Evolutionary conservation across 35 echinoderm and acorn worm genomes (phyloP), one percentile per base, ranked within the genome.

Genomic region (Ptychodera flava): DNA sequence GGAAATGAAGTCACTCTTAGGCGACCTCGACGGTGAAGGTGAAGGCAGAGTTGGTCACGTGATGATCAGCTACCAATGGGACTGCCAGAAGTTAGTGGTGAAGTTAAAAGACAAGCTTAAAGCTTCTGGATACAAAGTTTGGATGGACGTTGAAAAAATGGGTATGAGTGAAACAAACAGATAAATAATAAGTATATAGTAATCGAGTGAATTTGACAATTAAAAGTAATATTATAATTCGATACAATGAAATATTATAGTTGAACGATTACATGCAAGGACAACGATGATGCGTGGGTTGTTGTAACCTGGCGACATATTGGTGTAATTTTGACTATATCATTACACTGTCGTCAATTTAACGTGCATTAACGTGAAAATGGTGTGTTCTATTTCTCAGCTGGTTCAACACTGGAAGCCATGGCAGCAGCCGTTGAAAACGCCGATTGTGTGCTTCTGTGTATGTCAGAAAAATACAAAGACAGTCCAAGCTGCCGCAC

Each of bases 31-130:
- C 6, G 22, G 45, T 64, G 22, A 64, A 12, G 45, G 45, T 22
- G 6, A 64, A 64, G 45, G 30, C n/a, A 78, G 35, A 64, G 22
- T 28, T 0, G 83, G 83, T 77, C 96, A 99, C 81, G 86, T 99
- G 32, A 99, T 99, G 96, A 93, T 99, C 32, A 99, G 96, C 86
- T 99, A 99, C 88, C 96, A 99, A 53, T 99, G 96, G 96, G 96
- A 94, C 76, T 77, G 86, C 16, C 96, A 99, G 81, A 77, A 90
- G 35, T 85, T 85, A 31, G 92, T 99, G 87, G 81, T 94, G 30
- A 52, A 64, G 37, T 16, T 99, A 29, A 94, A 90, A 37, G 93
- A 99, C 38, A 34, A 38, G 15, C 85, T 99, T 31, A 81, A 81
- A 15, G 77, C 45, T 29, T 84, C 88, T 45, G 93, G 93, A 2